These are phyloP conservation scores for Rhingia rostrata DNA, from an alignment of 2,888 invertebrate genomes.

Conservation along the genomic window DNA sequence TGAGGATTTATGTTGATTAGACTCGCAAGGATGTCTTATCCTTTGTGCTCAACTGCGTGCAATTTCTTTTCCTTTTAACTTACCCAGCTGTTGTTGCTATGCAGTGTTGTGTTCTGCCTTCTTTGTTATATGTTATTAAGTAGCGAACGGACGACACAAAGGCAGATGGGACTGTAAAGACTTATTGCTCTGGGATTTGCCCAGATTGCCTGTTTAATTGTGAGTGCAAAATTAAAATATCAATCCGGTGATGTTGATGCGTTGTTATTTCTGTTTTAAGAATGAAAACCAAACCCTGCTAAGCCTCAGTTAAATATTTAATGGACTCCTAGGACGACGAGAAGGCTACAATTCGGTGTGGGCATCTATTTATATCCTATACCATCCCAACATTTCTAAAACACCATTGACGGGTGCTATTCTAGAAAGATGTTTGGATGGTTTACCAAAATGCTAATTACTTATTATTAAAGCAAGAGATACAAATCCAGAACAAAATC, in stretches of 20 bases:
- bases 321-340: neutral
- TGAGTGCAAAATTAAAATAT: neutral
- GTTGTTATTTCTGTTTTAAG: too few relatives aligned
- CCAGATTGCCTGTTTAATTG: neutral
- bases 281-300: too few relatives aligned
- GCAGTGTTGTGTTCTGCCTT: conserved; percentile 2
- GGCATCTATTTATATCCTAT: too few relatives aligned
- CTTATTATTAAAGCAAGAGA: too few relatives aligned
- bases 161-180: conserved; percentile 29
- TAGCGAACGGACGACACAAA: conserved; percentile 18
- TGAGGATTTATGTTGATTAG: conserved; percentile 39
- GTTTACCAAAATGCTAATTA: too few relatives aligned
- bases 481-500: too few relatives aligned
- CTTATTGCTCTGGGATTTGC: conserved; percentile 4
- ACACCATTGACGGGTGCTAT: too few relatives aligned
- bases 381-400: too few relatives aligned
- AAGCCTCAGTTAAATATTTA: neutral
- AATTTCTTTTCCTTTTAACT: neutral
- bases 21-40: conserved; percentile 3
- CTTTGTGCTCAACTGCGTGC: neutral
- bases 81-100: conserved; percentile 5
- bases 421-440: too few relatives aligned
- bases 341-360: too few relatives aligned
- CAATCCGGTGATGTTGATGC: too few relatives aligned
- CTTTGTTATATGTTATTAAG: conserved; percentile 33